A percentile compares a stretch with the other conserved stretches of the same genome.
These are phyloP conservation scores for Calameuta pallipes DNA, from an alignment of 2,888 invertebrate species.

Conservation along the genomic window DNA sequence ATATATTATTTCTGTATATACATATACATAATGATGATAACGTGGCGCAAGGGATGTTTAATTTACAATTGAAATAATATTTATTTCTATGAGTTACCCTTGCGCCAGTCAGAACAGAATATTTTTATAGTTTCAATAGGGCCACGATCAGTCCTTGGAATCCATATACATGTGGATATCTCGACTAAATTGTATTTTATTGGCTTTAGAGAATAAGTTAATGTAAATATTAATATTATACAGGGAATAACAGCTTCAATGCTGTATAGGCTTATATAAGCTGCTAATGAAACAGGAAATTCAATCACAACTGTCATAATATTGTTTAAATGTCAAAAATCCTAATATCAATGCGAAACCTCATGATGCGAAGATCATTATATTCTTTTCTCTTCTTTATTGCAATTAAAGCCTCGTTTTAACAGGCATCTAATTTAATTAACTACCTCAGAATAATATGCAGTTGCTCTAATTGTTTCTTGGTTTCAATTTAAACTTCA, in stretches of 20 bases:
- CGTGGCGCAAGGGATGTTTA: neutral
- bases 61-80: neutral
- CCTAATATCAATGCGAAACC: neutral
- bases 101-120: neutral
- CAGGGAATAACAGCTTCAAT: neutral
- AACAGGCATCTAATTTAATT: neutral
- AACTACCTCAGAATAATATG: neutral
- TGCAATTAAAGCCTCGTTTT: neutral
- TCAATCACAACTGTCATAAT: neutral
- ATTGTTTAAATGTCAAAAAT: neutral
- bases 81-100: conserved; percentile 5
- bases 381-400: neutral
- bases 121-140: neutral
- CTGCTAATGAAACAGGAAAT: neutral
- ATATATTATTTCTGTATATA: neutral
- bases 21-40: neutral
- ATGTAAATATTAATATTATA: neutral
- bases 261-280: neutral
- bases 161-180: neutral
- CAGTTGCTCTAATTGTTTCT: neutral
- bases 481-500: neutral
- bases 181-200: neutral
- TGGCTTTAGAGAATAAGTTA: neutral
- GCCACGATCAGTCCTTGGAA: neutral
- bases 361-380: neutral